Conservation (phyloP, 2,113 vertebrate genomes). For the Varanus salvator region DNA sequence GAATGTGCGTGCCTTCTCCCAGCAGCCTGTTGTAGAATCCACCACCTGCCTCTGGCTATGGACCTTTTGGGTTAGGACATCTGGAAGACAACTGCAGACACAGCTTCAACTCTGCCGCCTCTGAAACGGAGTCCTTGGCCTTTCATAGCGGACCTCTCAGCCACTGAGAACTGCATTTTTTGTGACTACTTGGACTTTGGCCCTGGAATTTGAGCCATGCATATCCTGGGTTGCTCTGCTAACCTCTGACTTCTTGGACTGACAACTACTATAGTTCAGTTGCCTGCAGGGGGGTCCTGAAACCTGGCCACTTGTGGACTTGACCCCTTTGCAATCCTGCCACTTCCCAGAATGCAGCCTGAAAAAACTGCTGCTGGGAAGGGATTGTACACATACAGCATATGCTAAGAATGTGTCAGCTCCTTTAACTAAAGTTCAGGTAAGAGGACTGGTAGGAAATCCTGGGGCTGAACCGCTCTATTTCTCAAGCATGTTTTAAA, state of each 20-base stretch:
- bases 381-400: neutral
- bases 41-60: neutral
- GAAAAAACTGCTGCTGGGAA: neutral
- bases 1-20: neutral
- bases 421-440: too few species aligned
- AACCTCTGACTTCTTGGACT: neutral
- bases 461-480: too few species aligned
- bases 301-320: neutral
- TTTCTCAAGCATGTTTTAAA: too few species aligned
- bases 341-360: neutral
- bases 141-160: neutral
- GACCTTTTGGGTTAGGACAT: neutral
- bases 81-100: too few species aligned
- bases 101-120: neutral
- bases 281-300: neutral
- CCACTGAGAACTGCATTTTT: neutral
- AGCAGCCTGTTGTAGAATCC: neutral
- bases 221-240: too few species aligned
- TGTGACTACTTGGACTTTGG: neutral
- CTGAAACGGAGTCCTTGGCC: neutral
- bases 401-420: neutral
- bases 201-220: neutral
- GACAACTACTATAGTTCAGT: neutral
- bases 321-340: neutral
- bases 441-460: too few species aligned